Conservation (phyloP, 2,888 invertebrate genomes). For the Tipula helvola region DNA sequence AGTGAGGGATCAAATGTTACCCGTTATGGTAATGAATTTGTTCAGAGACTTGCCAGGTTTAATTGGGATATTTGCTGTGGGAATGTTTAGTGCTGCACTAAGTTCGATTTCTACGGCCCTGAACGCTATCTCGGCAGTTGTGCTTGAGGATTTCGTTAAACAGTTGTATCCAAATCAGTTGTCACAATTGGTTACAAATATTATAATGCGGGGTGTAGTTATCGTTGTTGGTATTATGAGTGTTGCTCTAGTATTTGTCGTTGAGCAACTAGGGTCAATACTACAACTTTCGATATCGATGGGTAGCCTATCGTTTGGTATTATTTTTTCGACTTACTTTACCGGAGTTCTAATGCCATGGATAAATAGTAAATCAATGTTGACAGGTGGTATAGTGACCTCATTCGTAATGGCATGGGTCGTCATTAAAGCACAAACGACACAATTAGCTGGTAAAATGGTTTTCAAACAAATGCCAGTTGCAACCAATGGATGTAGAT, state of each 20-base stretch:
- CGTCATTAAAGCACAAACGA: conserved; percentile 43
- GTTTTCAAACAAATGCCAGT: neutral
- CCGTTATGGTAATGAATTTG: conserved; percentile 77
- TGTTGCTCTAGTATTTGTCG: conserved; percentile 54
- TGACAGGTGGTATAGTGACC: conserved; percentile 47
- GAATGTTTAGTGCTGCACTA: conserved; percentile 80
- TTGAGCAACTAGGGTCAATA: conserved; percentile 55
- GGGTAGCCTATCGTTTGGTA: conserved; percentile 53
- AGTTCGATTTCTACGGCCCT: conserved; percentile 70
- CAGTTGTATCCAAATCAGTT: conserved; percentile 38
- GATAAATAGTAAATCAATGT: conserved; percentile 41
- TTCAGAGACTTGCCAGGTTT: conserved; percentile 65
- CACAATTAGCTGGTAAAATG: neutral
- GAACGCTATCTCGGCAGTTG: conserved; percentile 70
- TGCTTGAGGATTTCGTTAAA: conserved; percentile 65
- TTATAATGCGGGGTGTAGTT: conserved; percentile 50
- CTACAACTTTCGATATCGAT: conserved; percentile 55
- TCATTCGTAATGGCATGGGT: conserved; percentile 49
- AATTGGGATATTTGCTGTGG: conserved; percentile 78
- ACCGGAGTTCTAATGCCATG: conserved; percentile 51
- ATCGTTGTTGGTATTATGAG: conserved; percentile 50
- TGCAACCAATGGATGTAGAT: neutral
- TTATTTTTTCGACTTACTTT: conserved; percentile 51
- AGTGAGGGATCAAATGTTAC: conserved; percentile 68
- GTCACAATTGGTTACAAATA: neutral